Evolutionary conservation across 2,888 invertebrate species (phyloP), one percentile per base, ranked within the genome.

Genomic region (Lasioglossum pauxillum): DNA sequence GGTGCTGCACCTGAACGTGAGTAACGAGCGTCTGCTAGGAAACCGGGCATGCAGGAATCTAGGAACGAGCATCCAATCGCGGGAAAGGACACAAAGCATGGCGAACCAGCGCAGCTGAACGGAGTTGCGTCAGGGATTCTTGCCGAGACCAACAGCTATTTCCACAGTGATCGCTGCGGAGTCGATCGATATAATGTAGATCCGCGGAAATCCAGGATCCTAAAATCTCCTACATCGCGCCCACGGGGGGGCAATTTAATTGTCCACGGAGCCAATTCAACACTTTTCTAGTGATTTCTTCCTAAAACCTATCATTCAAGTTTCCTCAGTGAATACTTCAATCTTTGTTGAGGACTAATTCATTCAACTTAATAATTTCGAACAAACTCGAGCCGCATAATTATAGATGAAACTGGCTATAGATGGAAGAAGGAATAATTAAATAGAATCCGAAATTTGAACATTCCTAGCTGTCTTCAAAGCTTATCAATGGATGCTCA

Each of bases 1-100:
- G 86, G 78, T 31, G 74, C 89, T 90, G 93, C 94, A 94, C 93
- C 93, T 93, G 93, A 93, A 92, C 92, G 93, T 94, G 94, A 94
- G 92, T 93, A 94, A 94, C 90, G 87, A 90, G 85, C 88, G 85
- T 83, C 89, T 87, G 76, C 86, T 78, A 80, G 87, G 86, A 79
- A 89, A 86, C 85, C 76, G 85, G 81, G 77, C 82, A 81, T 77
- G 82, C 35, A 81, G 87, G 86, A 90, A 92, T 89, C 89, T 86
- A 84, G 84, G 78, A 90, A 90, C 84, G 35, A 57, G 57, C 72
- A 35, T 74, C 84, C 84, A 84, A 82, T 82, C 84, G 78, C 75
- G 73, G 44, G 80, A 90, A 89, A 90, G 84, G 90, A 87, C 88
- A 85, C 53, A 53, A 87, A 88, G 87, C 78, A 64, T 67, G 75